Base-by-base conservation (phyloP, 2,113 vertebrate genomes). In the Thamnaconus septentrionalis region DNA sequence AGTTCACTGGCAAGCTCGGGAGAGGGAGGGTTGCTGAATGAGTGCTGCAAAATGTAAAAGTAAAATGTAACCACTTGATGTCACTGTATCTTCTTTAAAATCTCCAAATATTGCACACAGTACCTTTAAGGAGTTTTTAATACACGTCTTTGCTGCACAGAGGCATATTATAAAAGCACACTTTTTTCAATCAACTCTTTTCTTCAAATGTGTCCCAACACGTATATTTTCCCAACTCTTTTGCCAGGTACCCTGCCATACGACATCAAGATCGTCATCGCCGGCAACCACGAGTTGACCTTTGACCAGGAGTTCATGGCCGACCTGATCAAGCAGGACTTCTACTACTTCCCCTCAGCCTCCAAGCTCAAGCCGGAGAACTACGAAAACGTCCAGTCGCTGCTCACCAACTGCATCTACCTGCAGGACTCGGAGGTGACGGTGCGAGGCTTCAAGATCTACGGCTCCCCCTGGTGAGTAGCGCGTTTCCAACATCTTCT, bases 291-390 rank as follows among this genome's bases (percentile, higher is more conserved):
- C 39, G 96, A 98, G 91, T 69, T 98, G 92, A 98, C 96, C 69
- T 98, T 98, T 62, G 96, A 98, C 90, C 95, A 97, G 91, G 96
- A 98, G 91, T 98, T 98, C 88, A 98, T 98, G 96, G 96, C 96
- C 0, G 96, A 98, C 87, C 93, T 98, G 86, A 97, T 98, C 91
- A 98, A 98, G 85, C 96, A 98, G 91, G 96, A 98, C 90, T 98
- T 98, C 81, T 98, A 98, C 90, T 98, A 98, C 90, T 98, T 98
- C 84, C 96, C 96, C 0, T 98, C 96, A 0, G 95, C 96, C 76
- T 98, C 96, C 43, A 98, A 98, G 79, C 93, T 98, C 83, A 98
- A 98, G 87, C 95, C 96, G 0, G 96, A 98, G 89, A 98, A 93
- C 87, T 98, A 97, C 1, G 96, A 98, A 90, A 98, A 98, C 1